Base-by-base conservation (phyloP, 2,888 invertebrate genomes). In the Julus scandinavius region DNA sequence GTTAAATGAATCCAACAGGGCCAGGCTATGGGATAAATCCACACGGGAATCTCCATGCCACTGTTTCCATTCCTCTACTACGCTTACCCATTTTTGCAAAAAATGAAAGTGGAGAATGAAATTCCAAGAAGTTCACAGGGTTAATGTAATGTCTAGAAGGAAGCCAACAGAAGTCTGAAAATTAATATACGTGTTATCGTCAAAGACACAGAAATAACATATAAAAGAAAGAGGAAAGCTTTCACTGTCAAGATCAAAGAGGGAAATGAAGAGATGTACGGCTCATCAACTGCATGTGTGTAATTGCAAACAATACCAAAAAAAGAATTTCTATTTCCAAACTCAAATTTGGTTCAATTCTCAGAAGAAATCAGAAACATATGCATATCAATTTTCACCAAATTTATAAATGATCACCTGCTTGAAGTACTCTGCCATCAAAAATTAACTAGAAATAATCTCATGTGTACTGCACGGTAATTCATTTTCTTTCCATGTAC, bases 101-200 rank as follows among this genome's bases (percentile, higher is more conserved):
- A 87, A 87, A 83, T n/a, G 87, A 63, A 72, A 80, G 80, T 54
- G 54, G 87, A 87, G 50, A 87, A 45, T 87, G 87, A 87, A 83
- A 87, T 87, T 41, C 87, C 87, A 72, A 87, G 80, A 87, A 87
- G 87, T 83, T 87, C 72, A 87, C 80, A 87, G 87, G 87, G 72
- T 72, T 87, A 87, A 87, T 87, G 87, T 87, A 87, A 87, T 87
- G 83, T 83, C 83, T 87, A 87, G 87, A 87, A 87, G 87, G 87
- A 87, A 87, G 87, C 83, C 87, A 83, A 87, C 54, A 87, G 54
- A 87, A 58, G 87, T 87, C 87, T 87, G 87, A 87, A 87, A 87
- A 58, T 87, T 87, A 87, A 85, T 87, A 87, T 63, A 87, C n/a
- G 58, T 38, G 41, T 41, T 63, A 87, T 58, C 41, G 58, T 58